Conservation (phyloP, 2,113 vertebrate genomes). For the Willisornis vidua region DNA sequence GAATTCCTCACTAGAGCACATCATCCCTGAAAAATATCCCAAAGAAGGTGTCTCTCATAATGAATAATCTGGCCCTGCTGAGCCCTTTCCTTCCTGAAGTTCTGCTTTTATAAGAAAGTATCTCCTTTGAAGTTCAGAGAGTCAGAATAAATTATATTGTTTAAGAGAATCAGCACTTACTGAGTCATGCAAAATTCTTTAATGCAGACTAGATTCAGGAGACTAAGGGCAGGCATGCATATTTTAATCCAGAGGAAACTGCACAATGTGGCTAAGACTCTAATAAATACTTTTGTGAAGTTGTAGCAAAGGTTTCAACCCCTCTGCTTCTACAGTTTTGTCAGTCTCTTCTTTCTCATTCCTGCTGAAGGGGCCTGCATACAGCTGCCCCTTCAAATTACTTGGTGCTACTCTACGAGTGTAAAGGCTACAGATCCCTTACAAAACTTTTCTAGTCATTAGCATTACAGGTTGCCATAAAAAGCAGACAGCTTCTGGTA, state of each 20-base stretch:
- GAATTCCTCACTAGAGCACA: not conserved
- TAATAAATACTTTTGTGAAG: not conserved
- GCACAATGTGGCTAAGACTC: not conserved
- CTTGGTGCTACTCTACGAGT: not conserved
- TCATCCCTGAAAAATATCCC: not conserved
- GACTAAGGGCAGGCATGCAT: not conserved
- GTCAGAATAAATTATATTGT: constrained; percentile 1
- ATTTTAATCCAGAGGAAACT: not conserved
- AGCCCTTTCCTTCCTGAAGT: constrained; percentile 22
- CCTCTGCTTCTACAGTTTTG: not conserved
- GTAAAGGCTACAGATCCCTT: not conserved
- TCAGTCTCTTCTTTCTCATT: not conserved
- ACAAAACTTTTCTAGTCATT: constrained; percentile 36
- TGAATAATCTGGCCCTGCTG: not conserved
- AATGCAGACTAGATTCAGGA: not conserved
- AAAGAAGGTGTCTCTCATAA: not conserved
- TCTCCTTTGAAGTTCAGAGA: not conserved
- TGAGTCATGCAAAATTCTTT: not conserved
- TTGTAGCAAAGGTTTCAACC: not conserved
- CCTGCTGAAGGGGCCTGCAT: not conserved
- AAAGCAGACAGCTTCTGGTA: constrained; percentile 37
- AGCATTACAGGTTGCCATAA: constrained; percentile 36
- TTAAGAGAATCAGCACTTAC: not conserved
- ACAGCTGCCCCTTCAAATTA: not conserved
- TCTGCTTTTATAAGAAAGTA: not conserved